Base-by-base conservation (phyloP, 1,140 invertebrate species). In the Bombus balteatus region DNA sequence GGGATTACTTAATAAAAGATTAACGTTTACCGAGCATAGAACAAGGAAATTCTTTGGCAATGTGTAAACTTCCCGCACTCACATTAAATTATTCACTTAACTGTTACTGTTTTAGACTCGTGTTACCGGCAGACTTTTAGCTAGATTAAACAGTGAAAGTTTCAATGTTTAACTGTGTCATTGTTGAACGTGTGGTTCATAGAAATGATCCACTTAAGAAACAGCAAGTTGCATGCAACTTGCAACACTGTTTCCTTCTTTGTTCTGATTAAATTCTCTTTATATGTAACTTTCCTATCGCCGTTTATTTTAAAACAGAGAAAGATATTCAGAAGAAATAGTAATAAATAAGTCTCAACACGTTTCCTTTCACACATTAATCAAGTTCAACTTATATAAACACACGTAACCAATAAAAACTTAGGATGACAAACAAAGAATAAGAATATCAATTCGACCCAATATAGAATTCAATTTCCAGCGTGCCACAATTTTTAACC, bases 121-220 rank as follows among this genome's bases (percentile, higher is more conserved):
- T 37, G 25, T 76, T 76, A 39, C 53, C 3, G 3, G 12, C 37
- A 53, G 47, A 76, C 74, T 76, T 76, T 76, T 34, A 76, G 74
- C 74, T 76, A 76, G 53, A 74, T 74, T 74, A 74, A 74, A 47
- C 73, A 74, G 25, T 32, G 32, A 74, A 47, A 74, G 73, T 74
- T 74, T 74, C 73, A 74, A 74, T 53, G 53, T 59, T 76, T 59
- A 76, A 39, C 74, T 59, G 53, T 76, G 34, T 39, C 74, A 39
- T n/a, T 59, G 74, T 76, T 76, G 74, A 76, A 76, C 28, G 74
- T 39, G 74, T 59, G 34, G 47, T 59, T 76, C 53, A 76, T 76
- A 76, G 74, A 59, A 76, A 76, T 76, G 74, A 76, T 76, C 74
- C 34, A 37, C 53, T 76, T 59, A 76, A 37, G 34, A 57, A 76